Evolutionary conservation across 1,140 invertebrate species (phyloP).

Genomic region (Pseudomyrmex dendroicus): DNA sequence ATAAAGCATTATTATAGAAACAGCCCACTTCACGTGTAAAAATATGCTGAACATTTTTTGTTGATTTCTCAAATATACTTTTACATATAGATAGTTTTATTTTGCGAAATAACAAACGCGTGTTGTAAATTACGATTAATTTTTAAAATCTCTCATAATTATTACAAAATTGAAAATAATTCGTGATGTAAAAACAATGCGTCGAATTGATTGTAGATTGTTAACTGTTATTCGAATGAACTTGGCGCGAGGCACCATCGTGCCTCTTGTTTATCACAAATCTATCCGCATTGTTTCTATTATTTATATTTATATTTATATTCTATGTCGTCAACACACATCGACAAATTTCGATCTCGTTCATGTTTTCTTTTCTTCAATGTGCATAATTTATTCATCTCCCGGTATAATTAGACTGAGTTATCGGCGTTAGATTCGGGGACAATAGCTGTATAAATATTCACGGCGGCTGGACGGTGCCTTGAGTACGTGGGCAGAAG

Average conservation of each 20-base stretch:
- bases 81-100: not conserved
- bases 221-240: not conserved
- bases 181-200: not conserved
- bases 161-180: conserved; percentile 7
- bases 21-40: conserved; percentile 16
- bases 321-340: too few relatives aligned
- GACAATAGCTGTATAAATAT: conserved; percentile 84
- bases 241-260: too few relatives aligned
- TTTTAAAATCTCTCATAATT: too few relatives aligned
- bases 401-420: conserved; percentile 80
- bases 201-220: not conserved
- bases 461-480: conserved; percentile 64
- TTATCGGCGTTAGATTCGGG: conserved; percentile 79
- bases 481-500: conserved; percentile 72
- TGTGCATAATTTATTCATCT: conserved; percentile 32
- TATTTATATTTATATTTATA: too few relatives aligned
- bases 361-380: conserved; percentile 15
- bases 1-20: conserved; percentile 40
- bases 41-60: conserved; percentile 24
- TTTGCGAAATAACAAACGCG: too few relatives aligned
- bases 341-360: conserved; percentile 27
- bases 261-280: too few relatives aligned
- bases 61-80: conserved; percentile 16
- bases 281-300: too few relatives aligned
- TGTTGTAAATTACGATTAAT: too few relatives aligned